phyloP scores from a whole-genome alignment of 2,113 vertebrate genomes.

The Candoia aspera region DNA sequence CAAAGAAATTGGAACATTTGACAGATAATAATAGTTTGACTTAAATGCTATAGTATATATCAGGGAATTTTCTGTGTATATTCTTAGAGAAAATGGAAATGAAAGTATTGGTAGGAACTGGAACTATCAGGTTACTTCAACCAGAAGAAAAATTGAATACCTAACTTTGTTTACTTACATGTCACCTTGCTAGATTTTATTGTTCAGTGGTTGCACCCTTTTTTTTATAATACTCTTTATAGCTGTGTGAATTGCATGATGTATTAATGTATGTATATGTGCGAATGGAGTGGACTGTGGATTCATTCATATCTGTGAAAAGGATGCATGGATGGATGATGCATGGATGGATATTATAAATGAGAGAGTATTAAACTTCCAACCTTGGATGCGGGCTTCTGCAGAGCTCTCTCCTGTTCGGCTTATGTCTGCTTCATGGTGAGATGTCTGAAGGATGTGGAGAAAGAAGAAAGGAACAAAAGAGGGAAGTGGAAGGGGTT shows the following conservation, averaged over 20 bases:
- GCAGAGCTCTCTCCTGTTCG: not conserved
- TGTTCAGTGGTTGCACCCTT: not conserved
- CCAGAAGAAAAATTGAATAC: constrained; percentile 6
- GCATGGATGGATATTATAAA: not conserved
- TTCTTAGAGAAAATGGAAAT: constrained; percentile 53
- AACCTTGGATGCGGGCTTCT: not conserved
- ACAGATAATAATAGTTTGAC: constrained; percentile 50
- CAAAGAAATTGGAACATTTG: constrained; percentile 38
- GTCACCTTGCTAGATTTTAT: constrained; percentile 31
- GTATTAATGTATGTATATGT: not conserved
- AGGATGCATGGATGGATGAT: not conserved
- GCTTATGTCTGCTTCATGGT: not conserved
- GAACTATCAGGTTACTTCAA: constrained; percentile 5
- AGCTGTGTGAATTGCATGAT: not conserved
- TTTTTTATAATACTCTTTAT: constrained; percentile 23
- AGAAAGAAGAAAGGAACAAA: not conserved
- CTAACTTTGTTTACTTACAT: constrained; percentile 36
- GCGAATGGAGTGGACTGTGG: not conserved
- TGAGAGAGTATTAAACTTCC: not conserved
- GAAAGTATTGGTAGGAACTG: constrained; percentile 35
- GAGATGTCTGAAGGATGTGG: not conserved
- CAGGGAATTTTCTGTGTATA: constrained; percentile 20
- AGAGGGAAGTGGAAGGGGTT: not conserved
- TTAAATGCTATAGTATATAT: constrained; percentile 30
- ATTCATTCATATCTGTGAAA: not conserved